Percentiles rank a stretch among this genome's conserved stretches.
Evolutionary conservation across 2,113 vertebrate species (phyloP).

Genomic region (Calypte anna): DNA sequence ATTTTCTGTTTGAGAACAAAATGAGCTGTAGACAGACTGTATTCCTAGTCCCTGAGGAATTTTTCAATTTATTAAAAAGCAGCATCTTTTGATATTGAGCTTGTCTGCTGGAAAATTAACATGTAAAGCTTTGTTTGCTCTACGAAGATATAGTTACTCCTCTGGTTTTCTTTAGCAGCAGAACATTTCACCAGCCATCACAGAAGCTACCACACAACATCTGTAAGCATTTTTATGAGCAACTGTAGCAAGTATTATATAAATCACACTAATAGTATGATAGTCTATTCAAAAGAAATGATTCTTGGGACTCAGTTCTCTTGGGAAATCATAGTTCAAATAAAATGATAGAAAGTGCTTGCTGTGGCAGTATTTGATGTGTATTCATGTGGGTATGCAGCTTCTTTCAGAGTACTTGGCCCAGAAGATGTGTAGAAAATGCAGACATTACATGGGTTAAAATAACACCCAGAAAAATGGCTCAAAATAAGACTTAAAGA

Average conservation of each 20-base stretch:
- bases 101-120: neutral
- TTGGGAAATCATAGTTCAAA: neutral
- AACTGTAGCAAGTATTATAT: neutral
- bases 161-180: neutral
- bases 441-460: neutral
- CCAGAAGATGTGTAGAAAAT: neutral
- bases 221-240: neutral
- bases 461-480: neutral
- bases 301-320: neutral
- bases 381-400: neutral
- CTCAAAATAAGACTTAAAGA: neutral
- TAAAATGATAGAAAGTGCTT: neutral
- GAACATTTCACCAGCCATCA: neutral
- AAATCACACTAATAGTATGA: neutral
- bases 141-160: neutral
- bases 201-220: neutral
- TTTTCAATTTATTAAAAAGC: neutral
- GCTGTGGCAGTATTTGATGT: neutral
- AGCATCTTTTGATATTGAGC: neutral
- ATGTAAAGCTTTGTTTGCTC: neutral
- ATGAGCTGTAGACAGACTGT: neutral
- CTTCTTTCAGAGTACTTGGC: neutral
- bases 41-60: neutral
- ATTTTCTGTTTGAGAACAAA: neutral
- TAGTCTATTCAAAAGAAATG: neutral